Base-by-base conservation (phyloP, 2,113 vertebrate species). In the Pseudonaja textilis region DNA sequence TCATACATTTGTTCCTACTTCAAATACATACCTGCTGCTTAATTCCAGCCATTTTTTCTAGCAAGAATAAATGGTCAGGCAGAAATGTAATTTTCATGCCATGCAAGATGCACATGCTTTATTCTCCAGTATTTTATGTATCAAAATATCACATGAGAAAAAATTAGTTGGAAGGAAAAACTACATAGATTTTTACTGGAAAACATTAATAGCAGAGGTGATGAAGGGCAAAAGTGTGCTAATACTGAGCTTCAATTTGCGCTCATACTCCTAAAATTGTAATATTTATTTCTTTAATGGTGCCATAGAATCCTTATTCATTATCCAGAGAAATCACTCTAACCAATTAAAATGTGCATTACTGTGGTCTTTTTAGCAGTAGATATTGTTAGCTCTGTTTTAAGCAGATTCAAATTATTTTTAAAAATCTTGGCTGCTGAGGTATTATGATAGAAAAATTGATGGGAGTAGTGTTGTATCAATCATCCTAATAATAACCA, bases 221-320 rank as follows among this genome's bases (percentile, higher is more conserved):
- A 95, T 85, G 52, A 45, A 29, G n/a, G 88, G 93, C 90, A 34
- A 89, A 81, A 1, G 25, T 87, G 54, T 88, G 74, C 39, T 45
- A 0, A 89, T 93, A 52, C 47, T 11, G 0, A 18, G 59, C 55
- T 93, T 95, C 93, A 94, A 89, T 94, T 93, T 95, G 69, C 50
- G 57, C 47, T 92, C 34, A 39, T 14, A n/a, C 92, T 42, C 90
- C 90, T 94, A 95, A 94, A 0, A 94, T 0, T 93, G 92, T 96
- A 92, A 93, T 93, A 93, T 97, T 96, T 96, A 96, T 97, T 96
- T 96, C 96, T 95, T 95, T 96, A 96, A 97, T 96, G 96, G 93
- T 89, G 88, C 94, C 96, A 95, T 95, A 96, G 50, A 95, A 85
- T 54, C 69, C 92, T 96, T 95, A 85, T 94, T 97, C 95, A 97